Percentiles rank a stretch among this genome's conserved stretches.
These are phyloP conservation scores for Blera fallax DNA, from an alignment of 2,888 invertebrate genomes.

Conservation along the genomic window DNA sequence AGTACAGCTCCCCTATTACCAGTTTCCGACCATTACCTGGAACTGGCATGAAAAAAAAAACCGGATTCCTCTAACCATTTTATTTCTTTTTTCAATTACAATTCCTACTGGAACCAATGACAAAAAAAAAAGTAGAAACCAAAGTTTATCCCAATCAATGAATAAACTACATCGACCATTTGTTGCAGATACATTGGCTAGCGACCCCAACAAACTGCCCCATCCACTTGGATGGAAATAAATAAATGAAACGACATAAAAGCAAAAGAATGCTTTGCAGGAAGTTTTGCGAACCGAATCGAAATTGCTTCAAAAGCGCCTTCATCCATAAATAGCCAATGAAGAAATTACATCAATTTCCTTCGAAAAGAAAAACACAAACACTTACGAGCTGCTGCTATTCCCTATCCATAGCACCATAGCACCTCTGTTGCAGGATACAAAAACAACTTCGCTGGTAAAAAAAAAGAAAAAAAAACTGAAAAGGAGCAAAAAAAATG, in stretches of 20 bases:
- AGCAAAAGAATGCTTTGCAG: conserved; percentile 36
- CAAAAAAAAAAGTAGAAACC: not conserved
- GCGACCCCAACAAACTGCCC: not conserved
- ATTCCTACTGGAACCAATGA: not conserved
- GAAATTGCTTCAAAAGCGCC: conserved; percentile 53
- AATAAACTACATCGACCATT: conserved; percentile 40
- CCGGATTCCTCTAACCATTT: not conserved
- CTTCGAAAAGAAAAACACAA: conserved; percentile 6
- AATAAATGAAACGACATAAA: conserved; percentile 44
- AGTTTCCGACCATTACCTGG: conserved; percentile 8
- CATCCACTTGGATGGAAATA: conserved; percentile 1
- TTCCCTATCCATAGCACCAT: not conserved
- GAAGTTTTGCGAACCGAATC: conserved; percentile 49
- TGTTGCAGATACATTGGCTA: conserved; percentile 23
- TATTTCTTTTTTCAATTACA: conserved; percentile 10
- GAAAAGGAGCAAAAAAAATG: not conserved
- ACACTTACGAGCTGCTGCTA: not conserved
- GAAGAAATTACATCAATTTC: conserved; percentile 61
- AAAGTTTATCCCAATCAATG: conserved; percentile 25
- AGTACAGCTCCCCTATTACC: conserved; percentile 12
- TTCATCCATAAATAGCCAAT: conserved; percentile 59
- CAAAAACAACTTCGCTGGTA: conserved; percentile 15
- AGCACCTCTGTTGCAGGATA: not conserved
- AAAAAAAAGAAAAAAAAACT: not conserved
- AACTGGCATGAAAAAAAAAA: not conserved